These are phyloP conservation scores for Heterodera filipjevi DNA, from an alignment of 2,888 invertebrate genomes.

Conservation along the genomic window DNA sequence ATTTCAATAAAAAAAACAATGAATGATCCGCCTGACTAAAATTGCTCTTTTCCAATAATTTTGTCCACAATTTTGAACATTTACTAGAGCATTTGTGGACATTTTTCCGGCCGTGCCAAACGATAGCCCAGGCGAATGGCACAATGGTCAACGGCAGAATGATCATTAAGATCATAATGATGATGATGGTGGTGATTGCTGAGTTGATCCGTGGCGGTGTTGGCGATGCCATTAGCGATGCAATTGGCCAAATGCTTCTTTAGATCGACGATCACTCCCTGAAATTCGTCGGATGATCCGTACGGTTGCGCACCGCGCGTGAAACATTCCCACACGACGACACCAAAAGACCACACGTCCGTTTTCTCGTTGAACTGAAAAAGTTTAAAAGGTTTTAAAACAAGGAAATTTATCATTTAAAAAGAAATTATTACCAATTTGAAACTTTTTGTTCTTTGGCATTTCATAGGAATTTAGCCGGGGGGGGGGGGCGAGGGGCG, in stretches of 20 bases:
- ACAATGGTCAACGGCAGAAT: background rate
- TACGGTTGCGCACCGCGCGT: conserved; percentile 23
- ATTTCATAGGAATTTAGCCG: too few relatives aligned
- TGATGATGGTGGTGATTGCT: background rate
- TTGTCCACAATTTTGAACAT: background rate
- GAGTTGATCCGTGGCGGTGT: too few relatives aligned
- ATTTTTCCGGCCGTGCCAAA: conserved; percentile 2
- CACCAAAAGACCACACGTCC: conserved; percentile 31
- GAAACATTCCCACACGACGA: conserved; percentile 31
- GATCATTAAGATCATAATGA: background rate
- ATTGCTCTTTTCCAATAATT: background rate
- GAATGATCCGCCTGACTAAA: background rate
- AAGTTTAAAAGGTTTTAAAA: background rate
- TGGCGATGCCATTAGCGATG: background rate
- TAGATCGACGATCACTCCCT: background rate
- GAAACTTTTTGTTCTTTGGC: too few relatives aligned
- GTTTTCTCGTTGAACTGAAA: conserved; percentile 30
- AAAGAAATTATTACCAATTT: background rate
- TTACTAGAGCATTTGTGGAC: conserved; percentile 29
- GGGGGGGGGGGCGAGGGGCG: too few relatives aligned
- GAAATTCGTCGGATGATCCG: background rate
- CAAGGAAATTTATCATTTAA: background rate
- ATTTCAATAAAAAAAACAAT: background rate
- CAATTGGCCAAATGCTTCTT: background rate
- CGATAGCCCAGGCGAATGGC: background rate